Evolutionary conservation across 2,888 invertebrate species (phyloP).

Genomic region (Girardia tigrina): DNA sequence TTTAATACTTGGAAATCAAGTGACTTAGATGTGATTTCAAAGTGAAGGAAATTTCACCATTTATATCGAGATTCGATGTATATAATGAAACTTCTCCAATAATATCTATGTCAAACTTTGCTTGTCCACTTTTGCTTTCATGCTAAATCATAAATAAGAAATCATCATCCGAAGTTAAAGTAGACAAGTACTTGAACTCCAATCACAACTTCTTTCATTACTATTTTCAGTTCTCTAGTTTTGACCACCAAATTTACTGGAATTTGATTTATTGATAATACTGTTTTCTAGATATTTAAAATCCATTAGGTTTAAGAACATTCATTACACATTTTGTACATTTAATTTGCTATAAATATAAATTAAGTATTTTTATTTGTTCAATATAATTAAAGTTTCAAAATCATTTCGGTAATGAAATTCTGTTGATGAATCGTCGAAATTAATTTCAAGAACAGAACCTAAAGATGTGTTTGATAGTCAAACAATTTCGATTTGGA

Average conservation of each 20-base stretch:
- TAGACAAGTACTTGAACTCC: not conserved
- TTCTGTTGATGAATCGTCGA: too few relatives aligned
- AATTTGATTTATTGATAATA: not conserved
- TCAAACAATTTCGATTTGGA: too few relatives aligned
- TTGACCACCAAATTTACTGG: not conserved
- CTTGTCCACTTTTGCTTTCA: not conserved
- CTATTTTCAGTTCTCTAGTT: slow-evolving; percentile 7
- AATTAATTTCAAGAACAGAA: too few relatives aligned
- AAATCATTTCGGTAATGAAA: too few relatives aligned
- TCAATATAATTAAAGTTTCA: too few relatives aligned
- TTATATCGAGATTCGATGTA: not conserved
- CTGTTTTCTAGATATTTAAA: not conserved
- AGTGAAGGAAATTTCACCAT: not conserved
- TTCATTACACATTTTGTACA: not conserved
- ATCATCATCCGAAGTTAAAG: not conserved
- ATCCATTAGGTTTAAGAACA: not conserved
- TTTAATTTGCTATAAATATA: not conserved
- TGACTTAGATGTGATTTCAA: not conserved
- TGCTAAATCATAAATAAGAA: not conserved
- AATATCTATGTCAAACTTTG: not conserved
- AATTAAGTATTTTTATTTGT: not conserved
- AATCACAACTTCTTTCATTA: not conserved
- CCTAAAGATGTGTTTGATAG: too few relatives aligned
- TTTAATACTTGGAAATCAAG: not conserved
- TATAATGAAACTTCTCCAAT: not conserved